Evolutionary conservation across 2,888 invertebrate species (phyloP), one percentile per base, ranked within the genome.

Genomic region (Cetonia aurata): DNA sequence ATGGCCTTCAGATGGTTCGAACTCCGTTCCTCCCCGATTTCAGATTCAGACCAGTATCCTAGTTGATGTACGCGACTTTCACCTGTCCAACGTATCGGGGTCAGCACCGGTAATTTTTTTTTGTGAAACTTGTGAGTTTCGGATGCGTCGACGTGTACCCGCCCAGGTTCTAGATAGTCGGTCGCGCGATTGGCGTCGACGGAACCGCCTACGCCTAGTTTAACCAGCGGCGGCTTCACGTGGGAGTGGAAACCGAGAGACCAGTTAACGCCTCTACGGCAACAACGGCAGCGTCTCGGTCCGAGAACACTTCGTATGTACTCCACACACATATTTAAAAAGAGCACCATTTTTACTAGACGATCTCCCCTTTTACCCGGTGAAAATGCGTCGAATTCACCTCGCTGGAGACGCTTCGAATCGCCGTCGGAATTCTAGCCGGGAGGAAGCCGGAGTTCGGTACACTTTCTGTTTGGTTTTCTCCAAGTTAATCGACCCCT

Each of bases 401-500:
- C 70, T 66, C 56, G 59, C 25, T 50, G 59, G 33, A 25, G 48
- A 57, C 13, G 69, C 46, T 60, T 60, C 60, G 69, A 60, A 50
- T 12, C 44, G 10, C n/a, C 59, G 56, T 15, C 46, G 46, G 70
- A 70, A 55, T 55, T 71, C 41, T 65, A 19, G 46, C 41, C 60
- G 25, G 9, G 46, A 59, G 17, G 59, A 71, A 76, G 73, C 76
- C 78, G 79, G 60, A 57, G 83, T 82, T 82, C 79, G 81, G 82
- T 80, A 81, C 81, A 82, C 78, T 83, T 83, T 83, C 81, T 78
- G 81, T 79, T 80, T 79, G 80, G 81, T 80, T 81, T 77, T 79
- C 81, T 80, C 81, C 80, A 80, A 83, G 83, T 84, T 84, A 84
- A 83, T 84, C 84, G 83, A 83, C 83, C 84, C 83, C 82, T 83